phyloP scores from a whole-genome alignment of 2,888 invertebrate genomes.

The Apodemia duryi region DNA sequence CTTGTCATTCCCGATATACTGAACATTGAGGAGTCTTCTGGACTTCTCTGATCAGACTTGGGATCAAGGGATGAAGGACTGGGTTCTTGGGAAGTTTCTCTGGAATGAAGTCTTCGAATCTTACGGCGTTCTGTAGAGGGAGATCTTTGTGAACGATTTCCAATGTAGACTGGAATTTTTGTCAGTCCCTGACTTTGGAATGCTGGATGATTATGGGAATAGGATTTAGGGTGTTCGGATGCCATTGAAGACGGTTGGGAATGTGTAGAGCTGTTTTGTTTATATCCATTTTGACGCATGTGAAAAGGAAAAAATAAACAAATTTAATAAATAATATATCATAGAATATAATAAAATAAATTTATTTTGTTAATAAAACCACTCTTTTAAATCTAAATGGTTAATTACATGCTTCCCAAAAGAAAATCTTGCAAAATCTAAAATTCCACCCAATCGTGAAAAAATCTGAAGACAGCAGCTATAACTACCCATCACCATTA shows the following conservation, averaged over 20 bases:
- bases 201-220: conserved; percentile 75
- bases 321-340: conserved; percentile 32
- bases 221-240: conserved; percentile 68
- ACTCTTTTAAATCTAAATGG: conserved; percentile 20
- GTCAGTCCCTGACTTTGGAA: conserved; percentile 83
- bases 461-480: neutral
- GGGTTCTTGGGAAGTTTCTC: conserved; percentile 67
- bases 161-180: conserved; percentile 86
- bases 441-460: neutral
- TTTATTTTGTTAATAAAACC: conserved; percentile 40
- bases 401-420: neutral
- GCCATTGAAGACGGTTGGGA: conserved; percentile 77
- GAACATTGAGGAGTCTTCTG: conserved; percentile 76
- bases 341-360: conserved; percentile 27
- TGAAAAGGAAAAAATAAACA: conserved; percentile 57
- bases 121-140: conserved; percentile 68
- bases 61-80: conserved; percentile 71
- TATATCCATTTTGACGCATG: conserved; percentile 66
- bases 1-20: conserved; percentile 80
- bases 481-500: conserved; percentile 28
- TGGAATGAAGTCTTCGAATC: conserved; percentile 55
- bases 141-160: conserved; percentile 79
- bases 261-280: conserved; percentile 69
- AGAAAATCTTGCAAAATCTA: neutral
- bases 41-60: conserved; percentile 75